These are phyloP conservation scores for Trichomycterus rosablanca DNA, from an alignment of 2,113 vertebrate species.

Conservation along the genomic window DNA sequence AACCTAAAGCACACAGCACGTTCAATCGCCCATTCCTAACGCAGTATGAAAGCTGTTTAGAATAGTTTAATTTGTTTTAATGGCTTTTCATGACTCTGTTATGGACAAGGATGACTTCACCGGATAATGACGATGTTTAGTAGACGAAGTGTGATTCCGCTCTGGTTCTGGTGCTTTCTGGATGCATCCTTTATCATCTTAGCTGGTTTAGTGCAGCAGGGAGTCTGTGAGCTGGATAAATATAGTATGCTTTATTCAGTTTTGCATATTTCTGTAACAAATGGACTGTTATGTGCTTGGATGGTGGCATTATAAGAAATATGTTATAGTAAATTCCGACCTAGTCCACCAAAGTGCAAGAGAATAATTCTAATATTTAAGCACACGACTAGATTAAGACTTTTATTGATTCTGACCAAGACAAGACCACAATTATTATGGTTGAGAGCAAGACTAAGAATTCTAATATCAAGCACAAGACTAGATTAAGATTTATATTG, in stretches of 20 bases:
- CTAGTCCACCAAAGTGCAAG: too few species aligned
- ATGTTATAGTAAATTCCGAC: background rate
- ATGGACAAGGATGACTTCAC: conserved; percentile 41
- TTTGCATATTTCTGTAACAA: too few species aligned
- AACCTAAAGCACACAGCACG: too few species aligned
- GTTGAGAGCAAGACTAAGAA: too few species aligned
- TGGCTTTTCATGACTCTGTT: background rate
- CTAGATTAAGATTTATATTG: too few species aligned
- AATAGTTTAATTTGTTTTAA: conserved; percentile 13
- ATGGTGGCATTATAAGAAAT: too few species aligned
- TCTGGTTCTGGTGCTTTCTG: conserved; percentile 45
- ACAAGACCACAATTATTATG: too few species aligned
- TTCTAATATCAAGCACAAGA: too few species aligned
- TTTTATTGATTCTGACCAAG: background rate
- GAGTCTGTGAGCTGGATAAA: conserved; percentile 48
- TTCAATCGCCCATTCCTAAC: too few species aligned
- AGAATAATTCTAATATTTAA: too few species aligned
- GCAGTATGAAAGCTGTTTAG: background rate
- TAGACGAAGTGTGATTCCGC: conserved; percentile 40
- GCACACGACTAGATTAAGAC: too few species aligned
- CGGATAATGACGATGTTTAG: conserved; percentile 53
- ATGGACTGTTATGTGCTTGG: too few species aligned
- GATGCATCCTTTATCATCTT: conserved; percentile 48
- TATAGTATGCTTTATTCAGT: conserved; percentile 59
- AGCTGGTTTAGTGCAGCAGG: conserved; percentile 52